Conservation (phyloP, 2,888 invertebrate genomes). For the Pseudeuparius sepicola region DNA sequence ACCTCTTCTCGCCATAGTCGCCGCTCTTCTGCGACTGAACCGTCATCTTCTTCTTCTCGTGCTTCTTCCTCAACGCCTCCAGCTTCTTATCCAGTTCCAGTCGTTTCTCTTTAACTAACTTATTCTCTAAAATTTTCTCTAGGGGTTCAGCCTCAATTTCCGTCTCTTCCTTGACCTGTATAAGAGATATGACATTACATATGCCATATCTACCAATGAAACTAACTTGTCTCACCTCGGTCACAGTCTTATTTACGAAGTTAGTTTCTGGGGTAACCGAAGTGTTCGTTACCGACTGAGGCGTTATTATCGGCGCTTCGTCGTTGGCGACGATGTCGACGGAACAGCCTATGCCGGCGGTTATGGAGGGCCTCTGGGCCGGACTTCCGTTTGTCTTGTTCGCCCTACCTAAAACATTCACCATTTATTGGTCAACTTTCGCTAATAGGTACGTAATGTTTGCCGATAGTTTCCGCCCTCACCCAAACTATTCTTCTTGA, state of each 20-base stretch:
- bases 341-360: conserved; percentile 21
- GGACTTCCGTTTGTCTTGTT: conserved; percentile 41
- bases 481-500: conserved; percentile 28
- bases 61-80: conserved; percentile 69
- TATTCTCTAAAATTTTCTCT: conserved; percentile 70
- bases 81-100: conserved; percentile 80
- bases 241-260: conserved; percentile 30
- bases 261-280: conserved; percentile 29
- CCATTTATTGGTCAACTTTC: too few species aligned
- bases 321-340: conserved; percentile 25
- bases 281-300: conserved; percentile 9
- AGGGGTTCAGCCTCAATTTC: conserved; percentile 66
- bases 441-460: too few species aligned
- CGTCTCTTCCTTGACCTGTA: conserved; percentile 35
- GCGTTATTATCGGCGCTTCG: conserved; percentile 23
- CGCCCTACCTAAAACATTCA: too few species aligned
- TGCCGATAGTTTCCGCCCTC: too few species aligned
- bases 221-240: too few species aligned
- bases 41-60: conserved; percentile 64
- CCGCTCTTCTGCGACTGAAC: conserved; percentile 47
- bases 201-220: too few species aligned
- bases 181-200: conserved; percentile 13
- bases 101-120: conserved; percentile 53
- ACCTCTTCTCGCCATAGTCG: conserved; percentile 51
- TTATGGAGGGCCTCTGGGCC: conserved; percentile 38